These are phyloP conservation scores for Gastrophysa polygoni DNA, from an alignment of 2,888 invertebrate genomes.

Conservation along the genomic window DNA sequence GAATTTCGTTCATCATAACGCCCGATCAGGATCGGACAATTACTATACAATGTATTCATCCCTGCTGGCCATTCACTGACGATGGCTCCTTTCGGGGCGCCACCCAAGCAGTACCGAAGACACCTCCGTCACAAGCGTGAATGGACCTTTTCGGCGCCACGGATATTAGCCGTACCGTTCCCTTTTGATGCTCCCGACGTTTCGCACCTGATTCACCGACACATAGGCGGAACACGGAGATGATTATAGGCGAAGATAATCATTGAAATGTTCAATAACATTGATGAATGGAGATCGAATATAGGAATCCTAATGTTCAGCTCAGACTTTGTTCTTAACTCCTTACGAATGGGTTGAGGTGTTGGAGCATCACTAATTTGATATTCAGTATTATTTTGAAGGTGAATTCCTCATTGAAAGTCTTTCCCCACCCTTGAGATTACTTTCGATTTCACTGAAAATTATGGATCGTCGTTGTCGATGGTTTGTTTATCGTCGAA, in stretches of 20 bases:
- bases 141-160: constrained; percentile 53
- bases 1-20: no score
- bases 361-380: no score
- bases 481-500: no score
- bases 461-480: no score
- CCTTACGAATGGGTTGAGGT: no score
- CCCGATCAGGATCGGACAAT: neutral
- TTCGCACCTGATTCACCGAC: constrained; percentile 48
- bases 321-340: no score
- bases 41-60: neutral
- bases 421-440: no score
- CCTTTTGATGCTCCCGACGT: constrained; percentile 46
- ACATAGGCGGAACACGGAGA: constrained; percentile 12
- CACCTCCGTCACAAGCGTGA: constrained; percentile 53
- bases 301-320: neutral
- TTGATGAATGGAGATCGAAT: neutral
- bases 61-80: neutral
- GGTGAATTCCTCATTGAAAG: no score
- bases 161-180: constrained; percentile 50
- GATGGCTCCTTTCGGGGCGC: constrained; percentile 36
- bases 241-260: no score
- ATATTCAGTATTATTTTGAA: no score
- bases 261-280: no score
- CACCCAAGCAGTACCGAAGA: constrained; percentile 52
- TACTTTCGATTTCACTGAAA: no score